These are phyloP conservation scores for Hemibagrus guttatus DNA, from an alignment of 2,797 vertebrate genomes.

Conservation along the genomic window DNA sequence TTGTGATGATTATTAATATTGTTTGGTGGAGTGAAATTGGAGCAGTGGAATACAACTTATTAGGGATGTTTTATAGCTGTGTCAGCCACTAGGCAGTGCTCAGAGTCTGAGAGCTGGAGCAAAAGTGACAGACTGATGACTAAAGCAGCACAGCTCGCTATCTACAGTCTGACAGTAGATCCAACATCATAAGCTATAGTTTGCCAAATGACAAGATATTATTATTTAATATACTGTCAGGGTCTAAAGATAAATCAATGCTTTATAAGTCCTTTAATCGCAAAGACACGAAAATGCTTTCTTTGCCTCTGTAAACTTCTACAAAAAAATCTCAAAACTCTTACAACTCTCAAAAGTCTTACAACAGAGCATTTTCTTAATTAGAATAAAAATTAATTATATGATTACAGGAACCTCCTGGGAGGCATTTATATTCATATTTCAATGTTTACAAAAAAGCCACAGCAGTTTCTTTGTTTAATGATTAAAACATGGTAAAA, in stretches of 20 bases:
- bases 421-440: conserved; percentile 74
- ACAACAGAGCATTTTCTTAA: conserved; percentile 66
- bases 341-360: conserved; percentile 55
- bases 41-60: conserved; percentile 55
- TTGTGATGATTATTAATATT: conserved; percentile 49
- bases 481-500: conserved; percentile 59
- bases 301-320: too few species aligned
- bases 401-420: conserved; percentile 61
- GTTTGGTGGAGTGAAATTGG: conserved; percentile 35
- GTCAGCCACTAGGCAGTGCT: conserved; percentile 46
- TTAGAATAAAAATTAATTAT: conserved; percentile 66
- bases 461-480: conserved; percentile 58
- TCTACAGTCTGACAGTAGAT: conserved; percentile 25
- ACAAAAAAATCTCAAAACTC: conserved; percentile 11
- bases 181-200: not conserved
- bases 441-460: conserved; percentile 74
- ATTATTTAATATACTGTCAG: not conserved
- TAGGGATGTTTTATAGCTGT: conserved; percentile 63
- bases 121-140: conserved; percentile 39
- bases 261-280: not conserved
- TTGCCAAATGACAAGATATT: conserved; percentile 1
- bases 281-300: not conserved
- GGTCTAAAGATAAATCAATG: not conserved
- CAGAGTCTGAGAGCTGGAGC: conserved; percentile 19
- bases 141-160: not conserved